Evolutionary conservation across 2,888 invertebrate species (phyloP).

Genomic region (Yponomeuta plumbellus): DNA sequence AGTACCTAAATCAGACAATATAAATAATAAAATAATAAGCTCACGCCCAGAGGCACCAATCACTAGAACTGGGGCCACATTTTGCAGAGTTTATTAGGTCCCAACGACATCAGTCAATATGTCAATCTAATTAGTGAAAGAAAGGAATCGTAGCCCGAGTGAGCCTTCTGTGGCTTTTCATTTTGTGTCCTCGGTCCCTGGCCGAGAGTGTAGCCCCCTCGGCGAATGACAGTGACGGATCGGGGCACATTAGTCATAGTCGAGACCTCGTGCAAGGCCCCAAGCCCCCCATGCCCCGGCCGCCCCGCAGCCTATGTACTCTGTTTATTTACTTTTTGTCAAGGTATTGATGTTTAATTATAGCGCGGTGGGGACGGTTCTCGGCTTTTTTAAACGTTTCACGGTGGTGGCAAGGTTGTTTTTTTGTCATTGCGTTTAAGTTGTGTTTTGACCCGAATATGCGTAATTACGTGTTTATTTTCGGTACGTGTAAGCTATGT

Average conservation of each 20-base stretch:
- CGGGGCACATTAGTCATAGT: conserved; percentile 82
- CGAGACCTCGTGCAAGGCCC: conserved; percentile 53
- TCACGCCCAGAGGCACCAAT: no score
- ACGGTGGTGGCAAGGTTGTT: neutral
- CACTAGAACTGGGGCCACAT: no score
- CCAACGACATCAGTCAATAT: no score
- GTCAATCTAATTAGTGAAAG: no score
- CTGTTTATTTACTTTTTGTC: conserved; percentile 76
- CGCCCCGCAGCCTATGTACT: conserved; percentile 62
- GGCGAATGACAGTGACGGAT: conserved; percentile 81
- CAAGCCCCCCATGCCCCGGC: conserved; percentile 57
- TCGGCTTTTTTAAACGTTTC: neutral
- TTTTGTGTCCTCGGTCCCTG: conserved; percentile 38
- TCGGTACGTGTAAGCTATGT: no score
- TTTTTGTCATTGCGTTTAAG: neutral
- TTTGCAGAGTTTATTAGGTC: no score
- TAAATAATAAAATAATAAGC: no score
- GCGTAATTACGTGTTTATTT: no score
- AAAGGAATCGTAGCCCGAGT: neutral
- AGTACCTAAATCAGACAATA: no score
- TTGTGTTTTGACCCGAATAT: no score
- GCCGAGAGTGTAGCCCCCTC: conserved; percentile 52
- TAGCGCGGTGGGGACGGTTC: conserved; percentile 36
- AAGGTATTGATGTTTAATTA: conserved; percentile 77
- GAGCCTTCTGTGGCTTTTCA: neutral